phyloP scores from a whole-genome alignment of 2,888 invertebrate genomes.

The Peribatodes rhomboidaria region DNA sequence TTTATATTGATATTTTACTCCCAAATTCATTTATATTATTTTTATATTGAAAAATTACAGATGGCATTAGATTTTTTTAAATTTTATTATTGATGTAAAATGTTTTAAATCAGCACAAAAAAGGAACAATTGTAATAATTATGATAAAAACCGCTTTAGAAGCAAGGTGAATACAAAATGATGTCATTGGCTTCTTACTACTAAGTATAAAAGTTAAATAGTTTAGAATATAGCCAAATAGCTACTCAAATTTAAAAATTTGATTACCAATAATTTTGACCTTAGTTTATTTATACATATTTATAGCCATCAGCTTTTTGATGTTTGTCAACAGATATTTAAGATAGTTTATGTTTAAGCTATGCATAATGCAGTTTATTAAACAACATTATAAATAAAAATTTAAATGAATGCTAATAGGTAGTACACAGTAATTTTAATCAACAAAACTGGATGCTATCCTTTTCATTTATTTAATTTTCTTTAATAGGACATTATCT shows the following conservation, averaged over 20 bases:
- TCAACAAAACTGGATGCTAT: no score
- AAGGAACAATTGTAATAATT: background rate
- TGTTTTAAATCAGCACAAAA: background rate
- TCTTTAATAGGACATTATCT: no score
- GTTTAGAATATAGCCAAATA: no score
- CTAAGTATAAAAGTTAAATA: no score
- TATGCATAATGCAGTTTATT: constrained; percentile 43
- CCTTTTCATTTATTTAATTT: no score
- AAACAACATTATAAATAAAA: no score
- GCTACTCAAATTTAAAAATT: background rate
- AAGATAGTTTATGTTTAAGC: constrained; percentile 51
- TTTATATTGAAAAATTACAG: background rate
- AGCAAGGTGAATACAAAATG: background rate
- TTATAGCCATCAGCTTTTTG: no score
- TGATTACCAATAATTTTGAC: background rate
- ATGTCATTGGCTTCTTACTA: no score
- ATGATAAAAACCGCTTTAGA: background rate
- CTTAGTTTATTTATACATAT: no score
- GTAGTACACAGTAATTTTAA: no score
- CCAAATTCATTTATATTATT: background rate
- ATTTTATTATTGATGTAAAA: background rate
- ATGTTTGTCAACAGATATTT: background rate
- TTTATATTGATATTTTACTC: background rate
- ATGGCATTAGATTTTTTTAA: background rate
- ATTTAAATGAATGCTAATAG: no score